Evolutionary conservation across 1,140 invertebrate genomes (phyloP), one percentile per base, ranked within the genome.

Genomic region (Sarcophaga peregrina): DNA sequence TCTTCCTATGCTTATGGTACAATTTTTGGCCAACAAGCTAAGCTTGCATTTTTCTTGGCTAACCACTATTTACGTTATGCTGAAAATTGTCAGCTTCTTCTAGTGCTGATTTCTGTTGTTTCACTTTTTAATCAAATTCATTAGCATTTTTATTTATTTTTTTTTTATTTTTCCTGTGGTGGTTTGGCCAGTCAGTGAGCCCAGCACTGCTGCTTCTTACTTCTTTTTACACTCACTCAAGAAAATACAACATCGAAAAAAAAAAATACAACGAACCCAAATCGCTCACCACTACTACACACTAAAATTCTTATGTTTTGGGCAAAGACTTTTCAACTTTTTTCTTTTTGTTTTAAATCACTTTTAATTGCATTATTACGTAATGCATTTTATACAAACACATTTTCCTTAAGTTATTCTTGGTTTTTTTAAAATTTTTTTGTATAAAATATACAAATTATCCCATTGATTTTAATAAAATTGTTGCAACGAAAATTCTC

Each of bases 401-500:
- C 80, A 81, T 81, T 81, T 81, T 75, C 68, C 76, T 75, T 74
- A 75, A n/a, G 75, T 50, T 62, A 45, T 48, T 80, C 47, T 83
- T 48, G 10, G 48, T 20, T 80, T 83, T 80, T 80, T 80, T 25
- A 54, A 52, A 54, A 68, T 68, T 83, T 83, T 62, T 52, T 47
- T 25, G 37, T 11, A 83, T 37, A 72, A 80, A 83, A 83, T 50
- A 48, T 37, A 48, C 45, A 80, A 80, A 83, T 73, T 83, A 47
- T 80, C 45, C 47, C 47, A 80, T 45, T 15, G 58, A 83, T 78
- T 72, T 80, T 83, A 72, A 47, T 52, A 48, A 83, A 83, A 81
- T 83, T 81, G 72, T 73, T 80, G 68, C 78, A 83, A 83, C 13
- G 80, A 74, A 83, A 81, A 80, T 80, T 80, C 83, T 81, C 83